phyloP scores from a whole-genome alignment of 2,888 invertebrate genomes.

The Nomada hirtipes region DNA sequence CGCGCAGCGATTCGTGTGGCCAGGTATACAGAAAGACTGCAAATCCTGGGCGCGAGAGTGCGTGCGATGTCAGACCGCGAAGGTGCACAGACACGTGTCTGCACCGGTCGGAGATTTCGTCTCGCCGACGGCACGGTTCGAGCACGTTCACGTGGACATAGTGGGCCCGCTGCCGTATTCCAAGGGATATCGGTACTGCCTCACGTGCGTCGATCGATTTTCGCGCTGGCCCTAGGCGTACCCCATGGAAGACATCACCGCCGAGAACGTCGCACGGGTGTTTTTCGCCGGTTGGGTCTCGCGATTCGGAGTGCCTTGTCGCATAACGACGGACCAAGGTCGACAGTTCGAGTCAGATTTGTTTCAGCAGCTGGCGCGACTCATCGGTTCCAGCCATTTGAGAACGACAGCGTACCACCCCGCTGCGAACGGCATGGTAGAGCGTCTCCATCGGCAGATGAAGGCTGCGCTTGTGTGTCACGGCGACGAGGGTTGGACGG shows the following conservation, averaged over 20 bases:
- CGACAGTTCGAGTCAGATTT: slow-evolving; percentile 3
- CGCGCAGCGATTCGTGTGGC: slow-evolving; percentile 67
- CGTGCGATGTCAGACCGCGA: neutral
- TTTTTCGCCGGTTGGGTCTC: neutral
- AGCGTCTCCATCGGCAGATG: slow-evolving; percentile 1
- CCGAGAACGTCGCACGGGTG: neutral
- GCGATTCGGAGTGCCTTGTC: neutral
- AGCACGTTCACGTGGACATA: neutral
- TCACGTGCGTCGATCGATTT: slow-evolving; percentile 3
- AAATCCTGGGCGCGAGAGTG: slow-evolving; percentile 4
- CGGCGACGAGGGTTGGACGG: neutral
- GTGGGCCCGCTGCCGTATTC: neutral
- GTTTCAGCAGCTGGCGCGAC: neutral
- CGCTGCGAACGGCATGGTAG: neutral
- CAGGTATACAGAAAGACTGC: slow-evolving; percentile 67
- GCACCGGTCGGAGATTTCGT: neutral
- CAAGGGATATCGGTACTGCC: neutral
- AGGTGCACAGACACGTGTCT: neutral
- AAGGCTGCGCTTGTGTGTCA: neutral
- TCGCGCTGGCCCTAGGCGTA: slow-evolving; percentile 4
- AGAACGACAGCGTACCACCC: slow-evolving; percentile 23
- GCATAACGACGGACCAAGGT: neutral
- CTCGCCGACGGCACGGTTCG: neutral
- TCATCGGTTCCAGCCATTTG: slow-evolving; percentile 53
- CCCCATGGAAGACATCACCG: neutral